These are phyloP conservation scores for Melanotaenia trifasciata DNA, from an alignment of 2,797 vertebrate genomes.

Conservation along the genomic window DNA sequence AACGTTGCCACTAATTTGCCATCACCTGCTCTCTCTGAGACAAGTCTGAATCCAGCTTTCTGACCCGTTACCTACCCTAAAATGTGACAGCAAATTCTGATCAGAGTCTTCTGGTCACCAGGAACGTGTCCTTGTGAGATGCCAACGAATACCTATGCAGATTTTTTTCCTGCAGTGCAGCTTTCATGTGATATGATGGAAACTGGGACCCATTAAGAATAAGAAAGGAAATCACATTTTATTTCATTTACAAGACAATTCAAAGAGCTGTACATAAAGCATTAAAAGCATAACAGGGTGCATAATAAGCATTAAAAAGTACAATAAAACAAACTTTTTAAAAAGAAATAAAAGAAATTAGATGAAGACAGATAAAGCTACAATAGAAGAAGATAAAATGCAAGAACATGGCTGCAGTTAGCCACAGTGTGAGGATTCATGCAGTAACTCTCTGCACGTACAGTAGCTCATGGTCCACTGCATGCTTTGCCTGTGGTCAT, in stretches of 20 bases:
- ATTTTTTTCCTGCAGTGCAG: neutral
- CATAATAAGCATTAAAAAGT: no score
- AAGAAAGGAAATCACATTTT: neutral
- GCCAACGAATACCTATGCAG: neutral
- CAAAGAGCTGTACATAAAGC: no score
- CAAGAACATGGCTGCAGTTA: constrained; percentile 39
- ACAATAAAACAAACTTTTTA: no score
- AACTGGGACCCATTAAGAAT: neutral
- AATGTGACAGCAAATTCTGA: neutral
- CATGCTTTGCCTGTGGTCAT: constrained; percentile 30
- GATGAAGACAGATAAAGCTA: no score
- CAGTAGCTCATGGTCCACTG: constrained; percentile 36
- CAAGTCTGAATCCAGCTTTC: neutral
- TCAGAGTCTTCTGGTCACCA: no score
- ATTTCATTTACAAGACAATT: no score
- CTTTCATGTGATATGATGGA: neutral
- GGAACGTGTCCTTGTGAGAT: neutral
- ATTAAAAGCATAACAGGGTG: no score
- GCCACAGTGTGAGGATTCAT: constrained; percentile 18
- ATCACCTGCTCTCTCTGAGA: neutral
- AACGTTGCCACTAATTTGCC: no score
- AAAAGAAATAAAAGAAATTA: no score
- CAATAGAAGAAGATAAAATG: constrained; percentile 19
- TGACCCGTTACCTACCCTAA: neutral
- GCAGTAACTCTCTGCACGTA: neutral